Conservation (phyloP, 2,113 vertebrate genomes). For the Limanda limanda region DNA sequence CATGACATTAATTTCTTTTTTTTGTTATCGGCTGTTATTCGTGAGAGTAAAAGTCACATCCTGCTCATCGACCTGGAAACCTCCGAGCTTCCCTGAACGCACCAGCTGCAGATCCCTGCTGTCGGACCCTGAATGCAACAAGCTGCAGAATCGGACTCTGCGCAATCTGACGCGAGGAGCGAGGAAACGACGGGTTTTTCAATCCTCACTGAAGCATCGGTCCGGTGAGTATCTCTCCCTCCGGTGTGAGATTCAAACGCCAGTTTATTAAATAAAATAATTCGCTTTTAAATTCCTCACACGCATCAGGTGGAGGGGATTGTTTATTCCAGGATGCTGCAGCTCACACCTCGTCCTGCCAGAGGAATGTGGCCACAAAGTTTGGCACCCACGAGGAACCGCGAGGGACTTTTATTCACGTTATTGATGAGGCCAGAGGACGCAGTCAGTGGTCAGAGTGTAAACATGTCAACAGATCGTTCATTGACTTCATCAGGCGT, state of each 20-base stretch:
- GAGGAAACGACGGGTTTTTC: not conserved
- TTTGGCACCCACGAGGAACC: not conserved
- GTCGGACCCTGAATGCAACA: constrained; percentile 57
- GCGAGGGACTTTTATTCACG: no score
- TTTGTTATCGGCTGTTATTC: not conserved
- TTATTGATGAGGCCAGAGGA: no score
- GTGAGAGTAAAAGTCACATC: not conserved
- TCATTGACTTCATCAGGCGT: no score
- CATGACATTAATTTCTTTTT: not conserved
- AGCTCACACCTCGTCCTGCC: no score
- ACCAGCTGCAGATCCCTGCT: constrained; percentile 34
- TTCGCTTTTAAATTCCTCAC: constrained; percentile 46
- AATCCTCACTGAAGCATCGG: not conserved
- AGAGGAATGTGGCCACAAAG: constrained; percentile 11
- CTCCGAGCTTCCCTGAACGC: constrained; percentile 54
- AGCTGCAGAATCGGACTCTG: constrained; percentile 28
- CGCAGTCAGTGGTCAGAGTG: no score
- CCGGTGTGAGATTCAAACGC: no score
- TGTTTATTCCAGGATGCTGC: not conserved
- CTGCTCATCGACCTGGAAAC: accelerated
- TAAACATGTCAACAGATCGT: no score
- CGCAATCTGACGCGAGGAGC: not conserved
- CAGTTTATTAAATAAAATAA: not conserved
- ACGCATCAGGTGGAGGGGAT: constrained; percentile 30
- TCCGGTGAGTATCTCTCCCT: not conserved